phyloP scores from a whole-genome alignment of 2,797 vertebrate species.

The Podargus strigoides region DNA sequence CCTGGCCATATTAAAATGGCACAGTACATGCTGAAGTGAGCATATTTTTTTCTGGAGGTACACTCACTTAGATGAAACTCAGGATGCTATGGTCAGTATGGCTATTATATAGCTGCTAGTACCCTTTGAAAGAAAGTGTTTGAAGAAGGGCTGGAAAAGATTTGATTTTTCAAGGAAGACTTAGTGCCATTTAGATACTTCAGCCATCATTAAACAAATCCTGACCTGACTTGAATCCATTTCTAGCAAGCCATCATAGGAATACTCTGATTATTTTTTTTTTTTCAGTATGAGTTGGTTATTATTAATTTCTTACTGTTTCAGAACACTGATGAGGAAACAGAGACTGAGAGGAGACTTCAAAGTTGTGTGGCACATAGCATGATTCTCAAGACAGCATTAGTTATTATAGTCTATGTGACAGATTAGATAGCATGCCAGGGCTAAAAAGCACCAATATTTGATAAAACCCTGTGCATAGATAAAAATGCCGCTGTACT shows the following conservation, averaged over 20 bases:
- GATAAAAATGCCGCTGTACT: neutral
- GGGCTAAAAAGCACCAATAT: neutral
- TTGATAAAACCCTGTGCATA: neutral
- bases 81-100: neutral
- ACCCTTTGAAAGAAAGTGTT: neutral
- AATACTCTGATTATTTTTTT: neutral
- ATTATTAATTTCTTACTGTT: neutral
- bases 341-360: neutral
- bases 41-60: neutral
- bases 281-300: neutral
- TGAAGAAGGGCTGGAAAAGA: neutral
- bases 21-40: neutral
- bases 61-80: neutral
- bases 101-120: neutral
- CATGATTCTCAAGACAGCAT: neutral
- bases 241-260: neutral
- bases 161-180: neutral
- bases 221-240: neutral
- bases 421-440: neutral
- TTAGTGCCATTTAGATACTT: neutral
- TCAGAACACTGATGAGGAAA: neutral
- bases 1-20: neutral
- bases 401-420: neutral
- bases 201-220: neutral
- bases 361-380: neutral